Evolutionary conservation across 2,888 invertebrate species (phyloP).

Genomic region (Hypselothyrea guttata): DNA sequence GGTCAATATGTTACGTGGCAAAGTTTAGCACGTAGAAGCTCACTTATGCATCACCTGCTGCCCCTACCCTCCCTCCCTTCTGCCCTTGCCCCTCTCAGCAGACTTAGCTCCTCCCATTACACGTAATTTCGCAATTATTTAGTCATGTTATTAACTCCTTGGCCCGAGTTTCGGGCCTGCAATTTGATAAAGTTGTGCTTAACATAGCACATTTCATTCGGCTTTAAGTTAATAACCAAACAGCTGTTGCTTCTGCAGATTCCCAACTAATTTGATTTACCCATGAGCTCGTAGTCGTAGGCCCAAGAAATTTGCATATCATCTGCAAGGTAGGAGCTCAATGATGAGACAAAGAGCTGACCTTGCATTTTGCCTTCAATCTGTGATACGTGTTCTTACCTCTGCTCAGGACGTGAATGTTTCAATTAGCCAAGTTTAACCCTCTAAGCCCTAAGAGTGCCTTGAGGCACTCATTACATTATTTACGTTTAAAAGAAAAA

Average conservation of each 20-base stretch:
- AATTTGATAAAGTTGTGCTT: constrained; percentile 36
- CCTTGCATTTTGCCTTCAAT: too few relatives aligned
- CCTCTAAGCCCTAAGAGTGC: too few relatives aligned
- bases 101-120: constrained; percentile 37
- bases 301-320: constrained; percentile 9
- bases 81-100: not conserved
- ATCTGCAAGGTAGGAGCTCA: not conserved
- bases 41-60: not conserved
- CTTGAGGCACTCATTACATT: too few relatives aligned
- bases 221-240: constrained; percentile 23
- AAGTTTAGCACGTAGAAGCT: constrained; percentile 46
- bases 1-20: constrained; percentile 58
- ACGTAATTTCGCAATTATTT: constrained; percentile 71
- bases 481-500: too few relatives aligned
- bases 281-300: too few relatives aligned
- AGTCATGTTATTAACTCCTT: constrained; percentile 51
- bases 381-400: too few relatives aligned
- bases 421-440: too few relatives aligned
- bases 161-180: constrained; percentile 25
- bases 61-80: not conserved
- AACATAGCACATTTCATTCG: constrained; percentile 29
- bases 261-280: constrained; percentile 40
- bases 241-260: constrained; percentile 30
- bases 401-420: too few relatives aligned
- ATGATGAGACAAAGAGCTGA: too few relatives aligned